Evolutionary conservation across 1,140 invertebrate species (phyloP).

Genomic region (Catajapyx aquilonaris): DNA sequence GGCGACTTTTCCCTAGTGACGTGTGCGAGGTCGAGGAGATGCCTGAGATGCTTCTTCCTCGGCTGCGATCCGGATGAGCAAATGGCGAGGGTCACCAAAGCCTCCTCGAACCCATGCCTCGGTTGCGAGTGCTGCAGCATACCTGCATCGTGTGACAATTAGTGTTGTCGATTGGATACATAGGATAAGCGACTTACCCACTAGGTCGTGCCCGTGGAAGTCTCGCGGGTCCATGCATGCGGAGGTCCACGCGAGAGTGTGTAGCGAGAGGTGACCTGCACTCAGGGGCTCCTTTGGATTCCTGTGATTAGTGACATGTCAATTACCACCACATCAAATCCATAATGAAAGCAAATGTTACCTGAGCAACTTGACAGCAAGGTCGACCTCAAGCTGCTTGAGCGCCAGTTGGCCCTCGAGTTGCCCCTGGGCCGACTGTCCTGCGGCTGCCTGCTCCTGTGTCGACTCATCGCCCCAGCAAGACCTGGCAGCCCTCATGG

Average conservation of each 20-base stretch:
- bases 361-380: constrained; percentile 55
- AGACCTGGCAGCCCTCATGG: constrained; percentile 12
- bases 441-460: constrained; percentile 5
- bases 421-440: constrained; percentile 7
- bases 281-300: constrained; percentile 39
- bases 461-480: too few species aligned
- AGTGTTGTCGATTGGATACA: too few species aligned
- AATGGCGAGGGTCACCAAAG: constrained; percentile 37
- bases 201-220: constrained; percentile 59
- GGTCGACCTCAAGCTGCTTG: constrained; percentile 64
- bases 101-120: constrained; percentile 40
- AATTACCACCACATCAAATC: neutral
- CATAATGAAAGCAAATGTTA: constrained; percentile 15
- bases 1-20: constrained; percentile 45
- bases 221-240: constrained; percentile 59
- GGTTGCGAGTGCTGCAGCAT: constrained; percentile 44
- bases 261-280: constrained; percentile 44
- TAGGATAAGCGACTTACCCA: constrained; percentile 36
- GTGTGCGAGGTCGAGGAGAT: constrained; percentile 51
- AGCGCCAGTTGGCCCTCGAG: constrained; percentile 51
- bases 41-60: constrained; percentile 48
- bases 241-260: constrained; percentile 47
- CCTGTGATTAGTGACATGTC: constrained; percentile 20
- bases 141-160: constrained; percentile 13
- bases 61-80: constrained; percentile 63